A percentile compares a stretch with the other conserved stretches of the same genome.
phyloP scores from a whole-genome alignment of 2,888 invertebrate species.

The Julus scanicus region DNA sequence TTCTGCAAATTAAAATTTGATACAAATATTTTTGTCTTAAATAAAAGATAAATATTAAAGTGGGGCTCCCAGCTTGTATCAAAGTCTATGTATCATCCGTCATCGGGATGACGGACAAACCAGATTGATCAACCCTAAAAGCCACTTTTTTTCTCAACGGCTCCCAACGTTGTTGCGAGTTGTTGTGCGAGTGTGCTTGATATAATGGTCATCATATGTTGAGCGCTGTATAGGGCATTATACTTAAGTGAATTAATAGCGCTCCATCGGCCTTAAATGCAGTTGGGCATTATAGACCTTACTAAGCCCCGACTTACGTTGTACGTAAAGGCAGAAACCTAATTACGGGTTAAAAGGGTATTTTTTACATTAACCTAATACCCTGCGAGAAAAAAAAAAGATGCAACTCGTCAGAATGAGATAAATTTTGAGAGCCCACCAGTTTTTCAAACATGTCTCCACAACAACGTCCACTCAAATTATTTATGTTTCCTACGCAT shows the following conservation, averaged over 20 bases:
- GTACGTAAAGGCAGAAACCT: neutral
- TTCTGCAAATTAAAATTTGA: too few relatives aligned
- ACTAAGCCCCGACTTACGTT: neutral
- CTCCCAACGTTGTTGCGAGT: too few relatives aligned
- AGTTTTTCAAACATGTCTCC: too few relatives aligned
- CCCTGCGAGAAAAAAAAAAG: neutral
- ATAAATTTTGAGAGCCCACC: neutral
- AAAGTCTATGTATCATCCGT: too few relatives aligned
- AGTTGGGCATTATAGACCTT: slow-evolving; percentile 1
- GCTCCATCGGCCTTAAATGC: neutral
- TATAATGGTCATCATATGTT: neutral
- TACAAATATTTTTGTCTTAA: too few relatives aligned
- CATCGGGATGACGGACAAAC: neutral
- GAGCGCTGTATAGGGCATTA: neutral
- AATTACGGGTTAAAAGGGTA: neutral
- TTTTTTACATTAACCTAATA: neutral
- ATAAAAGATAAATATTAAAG: too few relatives aligned
- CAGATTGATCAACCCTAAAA: neutral
- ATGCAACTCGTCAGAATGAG: neutral
- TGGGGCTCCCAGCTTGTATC: too few relatives aligned
- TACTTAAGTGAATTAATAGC: slow-evolving; percentile 26
- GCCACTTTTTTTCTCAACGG: neutral
- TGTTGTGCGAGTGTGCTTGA: too few relatives aligned
- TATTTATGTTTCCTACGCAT: too few relatives aligned
- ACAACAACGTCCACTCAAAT: too few relatives aligned